These are phyloP conservation scores for Perizoma affinitatum DNA, from an alignment of 2,888 invertebrate genomes.

Conservation along the genomic window DNA sequence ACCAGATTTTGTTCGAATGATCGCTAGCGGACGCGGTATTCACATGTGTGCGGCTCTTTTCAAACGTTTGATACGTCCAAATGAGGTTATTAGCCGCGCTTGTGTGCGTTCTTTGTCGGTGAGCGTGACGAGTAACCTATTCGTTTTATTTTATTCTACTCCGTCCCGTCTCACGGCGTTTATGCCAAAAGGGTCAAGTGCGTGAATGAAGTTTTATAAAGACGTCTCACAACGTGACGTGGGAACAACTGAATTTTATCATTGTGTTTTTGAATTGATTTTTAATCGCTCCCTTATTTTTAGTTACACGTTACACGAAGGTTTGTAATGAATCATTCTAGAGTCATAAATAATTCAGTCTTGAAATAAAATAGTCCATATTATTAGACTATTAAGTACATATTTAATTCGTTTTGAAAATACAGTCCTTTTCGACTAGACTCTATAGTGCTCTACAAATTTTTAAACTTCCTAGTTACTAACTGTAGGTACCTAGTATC, in stretches of 20 bases:
- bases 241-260: constrained; percentile 58
- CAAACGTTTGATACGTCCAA: constrained; percentile 62
- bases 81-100: constrained; percentile 66
- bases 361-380: too few species aligned
- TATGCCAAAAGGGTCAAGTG: constrained; percentile 77
- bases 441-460: too few species aligned
- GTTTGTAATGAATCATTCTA: too few species aligned
- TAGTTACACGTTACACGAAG: too few species aligned
- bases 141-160: constrained; percentile 71
- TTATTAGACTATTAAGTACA: too few species aligned
- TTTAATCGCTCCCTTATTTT: constrained; percentile 25
- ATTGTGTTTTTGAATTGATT: constrained; percentile 60
- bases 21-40: constrained; percentile 35
- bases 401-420: too few species aligned
- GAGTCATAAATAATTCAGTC: too few species aligned
- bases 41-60: constrained; percentile 45
- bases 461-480: too few species aligned
- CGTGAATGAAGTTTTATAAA: constrained; percentile 71
- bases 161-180: constrained; percentile 57
- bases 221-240: constrained; percentile 70
- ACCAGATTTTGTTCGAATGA: constrained; percentile 31
- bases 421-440: too few species aligned
- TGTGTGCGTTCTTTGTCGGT: constrained; percentile 46
- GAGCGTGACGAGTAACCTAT: constrained; percentile 48
- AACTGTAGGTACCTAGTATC: too few species aligned